phyloP scores from a whole-genome alignment of 2,888 invertebrate species.

The Corythucha ciliata region DNA sequence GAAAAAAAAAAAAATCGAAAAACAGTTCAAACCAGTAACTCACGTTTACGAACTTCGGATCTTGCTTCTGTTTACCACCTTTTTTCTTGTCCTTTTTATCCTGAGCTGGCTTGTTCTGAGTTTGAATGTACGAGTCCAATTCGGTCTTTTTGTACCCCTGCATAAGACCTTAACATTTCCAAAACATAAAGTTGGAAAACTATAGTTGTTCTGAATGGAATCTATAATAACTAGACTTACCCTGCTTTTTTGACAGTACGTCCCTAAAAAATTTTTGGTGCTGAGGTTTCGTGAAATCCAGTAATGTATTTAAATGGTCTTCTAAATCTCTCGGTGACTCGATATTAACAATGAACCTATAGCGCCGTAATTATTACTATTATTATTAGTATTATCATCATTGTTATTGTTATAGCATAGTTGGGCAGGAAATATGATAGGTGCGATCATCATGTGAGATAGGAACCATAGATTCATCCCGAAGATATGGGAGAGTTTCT shows the following conservation, averaged over 20 bases:
- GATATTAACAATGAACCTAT: constrained; percentile 63
- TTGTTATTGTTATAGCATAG: too few relatives aligned
- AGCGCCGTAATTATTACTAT: too few relatives aligned
- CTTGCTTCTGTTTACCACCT: constrained; percentile 26
- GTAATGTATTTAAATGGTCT: constrained; percentile 64
- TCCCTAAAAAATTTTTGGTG: constrained; percentile 59
- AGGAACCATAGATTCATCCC: too few relatives aligned
- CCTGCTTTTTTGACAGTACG: constrained; percentile 44
- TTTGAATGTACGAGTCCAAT: constrained; percentile 33
- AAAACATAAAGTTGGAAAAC: background rate
- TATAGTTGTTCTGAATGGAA: background rate
- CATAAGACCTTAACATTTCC: constrained; percentile 3
- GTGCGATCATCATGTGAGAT: too few relatives aligned
- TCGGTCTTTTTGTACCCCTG: constrained; percentile 40
- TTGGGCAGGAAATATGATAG: too few relatives aligned
- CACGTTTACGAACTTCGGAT: too few relatives aligned
- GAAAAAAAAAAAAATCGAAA: too few relatives aligned
- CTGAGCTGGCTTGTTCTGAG: constrained; percentile 38
- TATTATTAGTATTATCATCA: too few relatives aligned
- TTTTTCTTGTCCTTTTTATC: constrained; percentile 37
- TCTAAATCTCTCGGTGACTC: constrained; percentile 61
- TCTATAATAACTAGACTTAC: background rate
- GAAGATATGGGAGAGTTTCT: too few relatives aligned
- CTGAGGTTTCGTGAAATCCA: constrained; percentile 56
- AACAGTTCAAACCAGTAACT: too few relatives aligned